phyloP scores from a whole-genome alignment of 2,888 invertebrate species.

The Quadriops clusia region DNA sequence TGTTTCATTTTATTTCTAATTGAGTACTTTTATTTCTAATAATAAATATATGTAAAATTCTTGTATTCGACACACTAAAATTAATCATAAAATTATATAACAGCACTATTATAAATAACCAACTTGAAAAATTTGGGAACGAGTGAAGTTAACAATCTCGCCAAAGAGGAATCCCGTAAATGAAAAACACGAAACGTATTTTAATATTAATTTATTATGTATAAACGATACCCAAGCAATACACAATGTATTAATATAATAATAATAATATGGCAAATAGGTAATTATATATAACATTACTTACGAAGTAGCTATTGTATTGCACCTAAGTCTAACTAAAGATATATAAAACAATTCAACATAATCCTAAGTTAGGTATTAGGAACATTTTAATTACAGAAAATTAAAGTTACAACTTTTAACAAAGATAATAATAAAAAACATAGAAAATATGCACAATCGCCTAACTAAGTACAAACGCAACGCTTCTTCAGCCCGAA shows the following conservation, averaged over 20 bases:
- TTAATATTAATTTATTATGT: conserved; percentile 37
- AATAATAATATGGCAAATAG: conserved; percentile 39
- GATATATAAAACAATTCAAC: conserved; percentile 10
- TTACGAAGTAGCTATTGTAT: conserved; percentile 32
- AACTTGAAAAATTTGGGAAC: too few species aligned
- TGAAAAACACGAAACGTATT: conserved; percentile 16
- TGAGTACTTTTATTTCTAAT: too few species aligned
- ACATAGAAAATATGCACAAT: conserved; percentile 5
- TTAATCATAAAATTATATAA: too few species aligned
- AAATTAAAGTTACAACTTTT: conserved; percentile 15
- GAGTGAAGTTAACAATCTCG: background rate
- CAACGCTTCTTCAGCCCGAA: conserved; percentile 10
- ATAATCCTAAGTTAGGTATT: conserved; percentile 28
- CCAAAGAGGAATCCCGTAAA: background rate
- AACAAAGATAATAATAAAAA: conserved; percentile 4
- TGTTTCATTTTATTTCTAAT: too few species aligned
- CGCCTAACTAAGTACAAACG: conserved; percentile 13
- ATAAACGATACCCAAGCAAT: conserved; percentile 40
- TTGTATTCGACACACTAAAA: too few species aligned
- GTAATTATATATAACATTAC: conserved; percentile 32
- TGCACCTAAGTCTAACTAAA: conserved; percentile 32
- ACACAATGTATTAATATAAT: conserved; percentile 36
- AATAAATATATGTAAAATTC: too few species aligned
- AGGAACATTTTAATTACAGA: conserved; percentile 33
- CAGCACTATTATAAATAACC: too few species aligned